Evolutionary conservation across 2,113 vertebrate species (phyloP).

Genomic region (Phaetusa simplex): DNA sequence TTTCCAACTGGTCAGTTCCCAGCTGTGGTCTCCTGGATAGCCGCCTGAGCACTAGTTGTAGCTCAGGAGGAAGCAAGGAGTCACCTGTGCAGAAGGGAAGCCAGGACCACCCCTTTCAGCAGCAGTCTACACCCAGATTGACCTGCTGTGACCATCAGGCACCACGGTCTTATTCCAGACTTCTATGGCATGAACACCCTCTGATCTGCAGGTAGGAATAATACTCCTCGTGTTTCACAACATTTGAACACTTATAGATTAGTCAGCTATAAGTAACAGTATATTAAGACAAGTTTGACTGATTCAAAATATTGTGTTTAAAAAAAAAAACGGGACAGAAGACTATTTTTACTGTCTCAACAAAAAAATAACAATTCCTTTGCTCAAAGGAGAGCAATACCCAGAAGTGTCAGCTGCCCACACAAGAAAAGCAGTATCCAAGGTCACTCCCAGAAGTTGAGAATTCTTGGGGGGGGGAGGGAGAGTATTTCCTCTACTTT

Average conservation of each 20-base stretch:
- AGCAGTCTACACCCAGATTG: neutral
- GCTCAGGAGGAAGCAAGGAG: neutral
- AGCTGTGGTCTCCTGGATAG: neutral
- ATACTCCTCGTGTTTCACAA: neutral
- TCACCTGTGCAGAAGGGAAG: neutral
- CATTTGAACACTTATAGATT: neutral
- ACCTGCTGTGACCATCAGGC: accelerated
- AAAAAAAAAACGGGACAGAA: neutral
- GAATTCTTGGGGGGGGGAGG: neutral
- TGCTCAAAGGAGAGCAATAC: neutral
- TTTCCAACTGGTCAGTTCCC: neutral
- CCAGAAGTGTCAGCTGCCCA: neutral
- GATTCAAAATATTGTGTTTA: neutral
- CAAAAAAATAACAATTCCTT: neutral
- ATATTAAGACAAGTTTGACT: neutral
- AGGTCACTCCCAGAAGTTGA: neutral
- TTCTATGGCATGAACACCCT: neutral
- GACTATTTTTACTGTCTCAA: neutral
- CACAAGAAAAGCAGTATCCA: neutral
- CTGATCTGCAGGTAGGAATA: neutral
- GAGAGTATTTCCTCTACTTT: neutral
- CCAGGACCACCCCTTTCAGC: neutral
- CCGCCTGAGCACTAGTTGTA: neutral
- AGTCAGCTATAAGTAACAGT: neutral
- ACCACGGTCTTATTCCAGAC: neutral